These are phyloP conservation scores for Crepidodera aurea DNA, from an alignment of 2,888 invertebrate genomes.

Conservation along the genomic window DNA sequence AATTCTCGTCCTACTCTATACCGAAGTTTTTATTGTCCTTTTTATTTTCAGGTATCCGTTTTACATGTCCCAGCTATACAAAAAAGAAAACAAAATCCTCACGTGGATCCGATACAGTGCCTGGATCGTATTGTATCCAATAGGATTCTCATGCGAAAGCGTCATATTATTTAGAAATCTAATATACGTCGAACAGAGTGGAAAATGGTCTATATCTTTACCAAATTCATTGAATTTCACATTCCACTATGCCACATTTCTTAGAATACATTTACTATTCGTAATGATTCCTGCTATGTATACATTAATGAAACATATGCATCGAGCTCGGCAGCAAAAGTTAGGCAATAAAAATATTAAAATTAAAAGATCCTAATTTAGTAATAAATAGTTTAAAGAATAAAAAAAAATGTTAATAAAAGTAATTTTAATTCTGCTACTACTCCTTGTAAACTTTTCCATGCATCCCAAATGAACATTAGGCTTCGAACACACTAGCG, in stretches of 20 bases:
- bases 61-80: conserved; percentile 83
- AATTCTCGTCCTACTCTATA: too few relatives aligned
- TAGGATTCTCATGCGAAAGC: conserved; percentile 89
- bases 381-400: background rate
- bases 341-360: conserved; percentile 57
- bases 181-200: conserved; percentile 88
- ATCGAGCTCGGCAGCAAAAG: conserved; percentile 74
- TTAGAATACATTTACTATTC: conserved; percentile 80
- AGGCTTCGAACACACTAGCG: too few relatives aligned
- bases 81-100: conserved; percentile 74
- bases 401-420: too few relatives aligned
- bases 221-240: conserved; percentile 88
- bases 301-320: conserved; percentile 86
- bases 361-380: conserved; percentile 27
- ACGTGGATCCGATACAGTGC: conserved; percentile 94
- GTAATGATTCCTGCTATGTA: conserved; percentile 80
- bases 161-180: conserved; percentile 83
- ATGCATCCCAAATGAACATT: too few relatives aligned
- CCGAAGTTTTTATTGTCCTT: too few relatives aligned
- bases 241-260: conserved; percentile 83
- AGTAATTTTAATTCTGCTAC: too few relatives aligned
- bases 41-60: conserved; percentile 80
- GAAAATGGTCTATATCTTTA: conserved; percentile 75
- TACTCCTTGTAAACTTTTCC: too few relatives aligned
- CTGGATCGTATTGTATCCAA: conserved; percentile 93